phyloP scores from a whole-genome alignment of 2,888 invertebrate species.

The Eristalis arbustorum region DNA sequence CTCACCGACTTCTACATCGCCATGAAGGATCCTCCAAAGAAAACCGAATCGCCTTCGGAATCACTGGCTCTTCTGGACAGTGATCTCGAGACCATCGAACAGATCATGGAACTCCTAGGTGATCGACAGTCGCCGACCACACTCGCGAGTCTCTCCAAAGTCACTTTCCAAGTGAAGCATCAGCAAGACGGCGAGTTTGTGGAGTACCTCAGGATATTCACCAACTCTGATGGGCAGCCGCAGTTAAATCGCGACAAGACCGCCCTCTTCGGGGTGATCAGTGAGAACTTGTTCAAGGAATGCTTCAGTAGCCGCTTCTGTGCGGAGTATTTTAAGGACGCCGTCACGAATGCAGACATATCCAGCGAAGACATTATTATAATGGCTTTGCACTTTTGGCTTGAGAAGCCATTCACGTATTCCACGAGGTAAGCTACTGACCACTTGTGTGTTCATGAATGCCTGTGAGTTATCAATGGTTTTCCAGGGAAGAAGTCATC shows the following conservation, averaged over 20 bases:
- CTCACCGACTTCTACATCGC: slow-evolving; percentile 77
- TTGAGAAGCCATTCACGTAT: slow-evolving; percentile 83
- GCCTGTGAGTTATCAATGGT: neutral
- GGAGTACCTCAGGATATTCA: slow-evolving; percentile 78
- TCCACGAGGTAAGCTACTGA: slow-evolving; percentile 29
- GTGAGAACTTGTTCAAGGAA: slow-evolving; percentile 75
- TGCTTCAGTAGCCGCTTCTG: slow-evolving; percentile 78
- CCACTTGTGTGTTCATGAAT: neutral
- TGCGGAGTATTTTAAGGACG: slow-evolving; percentile 78
- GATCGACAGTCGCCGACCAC: slow-evolving; percentile 56
- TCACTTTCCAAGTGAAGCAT: slow-evolving; percentile 82
- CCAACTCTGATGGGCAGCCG: slow-evolving; percentile 74
- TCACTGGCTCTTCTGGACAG: slow-evolving; percentile 74
- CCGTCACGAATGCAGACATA: slow-evolving; percentile 73
- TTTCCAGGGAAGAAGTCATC: slow-evolving; percentile 77
- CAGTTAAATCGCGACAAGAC: slow-evolving; percentile 77
- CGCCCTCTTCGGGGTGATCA: slow-evolving; percentile 75
- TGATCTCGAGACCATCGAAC: slow-evolving; percentile 84
- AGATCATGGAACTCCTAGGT: slow-evolving; percentile 83
- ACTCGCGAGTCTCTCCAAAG: slow-evolving; percentile 80
- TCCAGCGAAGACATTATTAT: slow-evolving; percentile 85
- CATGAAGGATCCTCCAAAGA: slow-evolving; percentile 72
- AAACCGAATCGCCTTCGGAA: slow-evolving; percentile 71
- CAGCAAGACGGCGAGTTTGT: slow-evolving; percentile 83
- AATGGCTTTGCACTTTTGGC: slow-evolving; percentile 87